Evolutionary conservation across 2,888 invertebrate genomes (phyloP).

Genomic region (Zhengitettix transpicula): DNA sequence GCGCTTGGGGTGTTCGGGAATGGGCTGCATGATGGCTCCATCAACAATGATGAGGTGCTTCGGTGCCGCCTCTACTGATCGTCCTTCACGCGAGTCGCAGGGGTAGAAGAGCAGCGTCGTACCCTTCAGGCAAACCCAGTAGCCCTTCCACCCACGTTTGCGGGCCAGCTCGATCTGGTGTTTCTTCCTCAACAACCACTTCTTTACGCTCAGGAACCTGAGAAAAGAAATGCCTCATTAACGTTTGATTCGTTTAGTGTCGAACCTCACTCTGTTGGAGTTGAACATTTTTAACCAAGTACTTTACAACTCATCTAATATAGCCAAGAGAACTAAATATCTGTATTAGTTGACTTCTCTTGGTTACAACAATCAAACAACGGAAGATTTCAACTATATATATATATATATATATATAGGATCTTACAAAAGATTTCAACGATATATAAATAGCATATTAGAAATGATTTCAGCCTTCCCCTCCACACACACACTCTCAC

Average conservation of each 20-base stretch:
- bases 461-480: no score
- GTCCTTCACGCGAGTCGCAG: conserved; percentile 79
- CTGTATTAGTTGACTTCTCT: no score
- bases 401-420: no score
- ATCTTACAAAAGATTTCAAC: no score
- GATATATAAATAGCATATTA: no score
- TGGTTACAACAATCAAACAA: no score
- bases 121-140: conserved; percentile 96
- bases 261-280: no score
- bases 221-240: conserved; percentile 9
- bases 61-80: conserved; percentile 81
- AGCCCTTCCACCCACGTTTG: conserved; percentile 94
- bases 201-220: conserved; percentile 94
- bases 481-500: no score
- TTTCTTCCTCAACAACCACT: conserved; percentile 92
- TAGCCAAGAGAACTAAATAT: no score
- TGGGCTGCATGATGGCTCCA: conserved; percentile 94
- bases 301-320: no score
- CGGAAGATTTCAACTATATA: no score
- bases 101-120: conserved; percentile 92
- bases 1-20: conserved; percentile 96
- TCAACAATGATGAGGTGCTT: conserved; percentile 92
- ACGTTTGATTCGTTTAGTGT: no score
- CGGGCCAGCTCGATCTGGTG: conserved; percentile 92
- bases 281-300: background rate